Evolutionary conservation across 2,888 invertebrate genomes (phyloP), one percentile per base, ranked within the genome.

Genomic region (Adelphocoris suturalis): DNA sequence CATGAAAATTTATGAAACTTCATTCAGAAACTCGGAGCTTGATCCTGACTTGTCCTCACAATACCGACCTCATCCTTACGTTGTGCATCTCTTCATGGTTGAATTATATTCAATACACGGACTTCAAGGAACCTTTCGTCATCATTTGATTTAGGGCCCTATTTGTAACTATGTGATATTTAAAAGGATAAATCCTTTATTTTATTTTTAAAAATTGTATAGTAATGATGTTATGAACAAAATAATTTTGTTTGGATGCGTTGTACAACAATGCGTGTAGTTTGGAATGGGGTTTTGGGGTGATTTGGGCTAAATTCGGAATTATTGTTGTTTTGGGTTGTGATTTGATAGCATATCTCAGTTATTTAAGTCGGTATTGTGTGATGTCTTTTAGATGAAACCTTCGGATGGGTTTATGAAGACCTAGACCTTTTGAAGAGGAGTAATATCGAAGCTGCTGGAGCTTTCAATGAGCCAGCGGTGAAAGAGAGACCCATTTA

Each of bases 401-500:
- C 68, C 68, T 68, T 27, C 5, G 68, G 68, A 23, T 23, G 57
- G 37, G 37, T 12, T 68, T 23, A 68, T 19, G 68, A 68, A 13
- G 68, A 27, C 27, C 23, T 68, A 13, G 68, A 27, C 27, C 23
- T 68, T 68, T 68, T 13, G 23, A 68, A 61, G 61, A n/a, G 3
- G 61, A n/a, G 9, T 2, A n/a, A 61, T 13, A 16, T 19, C n/a
- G 61, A 52, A 52, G 61, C 9, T 23, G 68, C 19, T 23, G 68
- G 78, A 28, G 7, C 37, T 80, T 80, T 1, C 28, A 80, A 46
- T 28, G 28, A 28, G 19, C n/a, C 11, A 13, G 61, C 1, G 16
- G 12, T 19, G 76, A 19, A 78, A n/a, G 61, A 28, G 68, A 89
- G 47, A 89, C 61, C 89, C 89, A 89, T 90, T 89, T 90, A 90